Conservation (phyloP, 2,113 vertebrate species). For the Mola mola region DNA sequence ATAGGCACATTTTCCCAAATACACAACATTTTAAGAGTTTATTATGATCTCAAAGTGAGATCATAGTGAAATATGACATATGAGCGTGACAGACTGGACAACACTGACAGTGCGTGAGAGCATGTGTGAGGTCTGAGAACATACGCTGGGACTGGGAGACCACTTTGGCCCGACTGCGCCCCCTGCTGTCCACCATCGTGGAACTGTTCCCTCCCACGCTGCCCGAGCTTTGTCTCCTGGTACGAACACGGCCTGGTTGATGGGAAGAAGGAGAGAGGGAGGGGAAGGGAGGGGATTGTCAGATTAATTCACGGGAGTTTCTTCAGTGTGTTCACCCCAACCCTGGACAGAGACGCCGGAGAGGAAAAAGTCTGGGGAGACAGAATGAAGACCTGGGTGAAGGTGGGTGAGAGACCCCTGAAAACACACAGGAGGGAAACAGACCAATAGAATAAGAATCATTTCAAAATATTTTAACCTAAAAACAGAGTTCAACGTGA, state of each 20-base stretch:
- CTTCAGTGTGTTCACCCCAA: not conserved
- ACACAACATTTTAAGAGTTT: constrained; percentile 27
- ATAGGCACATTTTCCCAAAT: constrained; percentile 19
- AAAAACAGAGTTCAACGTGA: too few relatives aligned
- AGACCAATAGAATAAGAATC: constrained; percentile 22
- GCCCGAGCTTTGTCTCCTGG: constrained; percentile 92
- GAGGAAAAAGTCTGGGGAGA: constrained; percentile 24
- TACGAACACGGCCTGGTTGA: constrained; percentile 91
- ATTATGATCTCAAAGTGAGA: constrained; percentile 50
- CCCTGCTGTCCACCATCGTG: constrained; percentile 88
- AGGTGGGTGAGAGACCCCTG: constrained; percentile 11
- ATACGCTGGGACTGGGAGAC: constrained; percentile 99
- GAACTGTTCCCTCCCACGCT: constrained; percentile 85
- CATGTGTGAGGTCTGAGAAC: constrained; percentile 52
- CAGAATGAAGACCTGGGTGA: constrained; percentile 48
- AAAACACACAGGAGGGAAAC: constrained; percentile 34
- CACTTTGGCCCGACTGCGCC: constrained; percentile 96
- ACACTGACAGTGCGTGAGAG: not conserved
- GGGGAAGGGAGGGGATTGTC: too few relatives aligned
- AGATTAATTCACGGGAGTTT: too few relatives aligned
- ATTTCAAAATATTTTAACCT: too few relatives aligned
- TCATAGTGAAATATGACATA: constrained; percentile 36
- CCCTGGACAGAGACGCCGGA: constrained; percentile 41
- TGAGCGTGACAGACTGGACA: too few relatives aligned
- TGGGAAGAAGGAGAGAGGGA: not conserved